These are phyloP conservation scores for Hanleya hanleyi DNA, from an alignment of 2,888 invertebrate species.

Conservation along the genomic window DNA sequence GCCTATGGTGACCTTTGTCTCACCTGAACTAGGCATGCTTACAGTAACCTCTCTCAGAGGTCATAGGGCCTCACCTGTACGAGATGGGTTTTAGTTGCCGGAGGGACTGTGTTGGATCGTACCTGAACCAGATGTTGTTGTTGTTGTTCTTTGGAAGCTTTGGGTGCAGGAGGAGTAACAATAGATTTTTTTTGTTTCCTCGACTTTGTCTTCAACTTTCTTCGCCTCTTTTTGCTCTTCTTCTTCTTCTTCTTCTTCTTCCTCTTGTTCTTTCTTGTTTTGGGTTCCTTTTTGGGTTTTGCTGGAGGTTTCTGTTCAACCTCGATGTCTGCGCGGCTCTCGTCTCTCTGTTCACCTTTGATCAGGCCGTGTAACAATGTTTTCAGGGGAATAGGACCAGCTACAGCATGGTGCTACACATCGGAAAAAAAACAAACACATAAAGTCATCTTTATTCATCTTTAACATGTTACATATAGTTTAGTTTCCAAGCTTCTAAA, in stretches of 20 bases:
- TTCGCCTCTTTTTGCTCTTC: constrained; percentile 22
- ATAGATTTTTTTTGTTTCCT: background rate
- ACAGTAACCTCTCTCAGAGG: no score
- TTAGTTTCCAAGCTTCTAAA: no score
- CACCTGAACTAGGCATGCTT: no score
- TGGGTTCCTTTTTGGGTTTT: constrained; percentile 12
- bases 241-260: constrained; percentile 35
- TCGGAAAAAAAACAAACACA: background rate
- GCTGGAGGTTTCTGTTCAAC: background rate
- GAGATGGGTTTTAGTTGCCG: background rate
- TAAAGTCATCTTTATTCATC: background rate
- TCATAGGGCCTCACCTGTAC: background rate
- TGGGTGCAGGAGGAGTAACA: background rate
- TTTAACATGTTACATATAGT: no score
- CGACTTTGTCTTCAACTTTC: constrained; percentile 7
- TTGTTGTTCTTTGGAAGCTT: background rate
- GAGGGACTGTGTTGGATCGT: background rate
- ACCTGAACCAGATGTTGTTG: background rate
- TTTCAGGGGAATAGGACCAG: background rate
- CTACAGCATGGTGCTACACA: background rate
- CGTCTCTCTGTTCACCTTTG: background rate
- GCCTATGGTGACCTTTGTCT: no score
- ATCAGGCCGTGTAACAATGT: background rate
- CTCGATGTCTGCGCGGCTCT: background rate
- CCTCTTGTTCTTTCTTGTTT: constrained; percentile 22